Base-by-base conservation (phyloP, 1,140 invertebrate species). In the Antheraea mylitta region DNA sequence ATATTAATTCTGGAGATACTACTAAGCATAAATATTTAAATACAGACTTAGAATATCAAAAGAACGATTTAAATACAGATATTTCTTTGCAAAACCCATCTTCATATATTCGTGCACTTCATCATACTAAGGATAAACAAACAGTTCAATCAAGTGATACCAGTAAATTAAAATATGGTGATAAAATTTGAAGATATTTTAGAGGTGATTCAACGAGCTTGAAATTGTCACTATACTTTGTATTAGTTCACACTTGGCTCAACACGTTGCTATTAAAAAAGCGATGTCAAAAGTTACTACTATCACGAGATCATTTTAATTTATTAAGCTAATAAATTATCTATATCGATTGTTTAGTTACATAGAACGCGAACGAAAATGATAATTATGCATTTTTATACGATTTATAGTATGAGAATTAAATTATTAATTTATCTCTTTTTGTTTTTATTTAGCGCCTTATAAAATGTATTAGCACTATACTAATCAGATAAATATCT, bases 161-260 rank as follows among this genome's bases (percentile, higher is more conserved):
- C 69, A 79, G 79, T 19, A 87, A 82, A 71, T 70, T 85, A 18
- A 90, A 88, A 74, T 91, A 91, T 78, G 89, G 89, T 85, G 89
- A 91, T 75, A 91, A 89, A 88, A 86, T 90, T 75, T 90, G 67
- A 78, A 53, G 45, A 53, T 13, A 53, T 53, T 53, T 13, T 53
- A 53, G 45, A 53, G 1, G 45, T 16, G 13, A n/a, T 16, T 16
- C 5, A 53, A 53, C 45, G 11, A 53, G 16, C 11, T 53, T 30
- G 22, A 30, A 53, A 53, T 53, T 53, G 38, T 42, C 8, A 42
- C 38, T 42, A 4, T 42, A 42, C 8, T 42, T 42, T 7, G 22
- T 4, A 2, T 30, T 30, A 30, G 22, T 30, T 30, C 22, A 30
- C 22, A 30, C 22, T 30, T 30, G 22, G 22, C 4, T 30, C 22